A percentile compares a stretch with the other conserved stretches of the same genome.
These are phyloP conservation scores for Ephydatia muelleri DNA, from an alignment of 37 sponge, comb jelly and placozoan species.

Conservation along the genomic window DNA sequence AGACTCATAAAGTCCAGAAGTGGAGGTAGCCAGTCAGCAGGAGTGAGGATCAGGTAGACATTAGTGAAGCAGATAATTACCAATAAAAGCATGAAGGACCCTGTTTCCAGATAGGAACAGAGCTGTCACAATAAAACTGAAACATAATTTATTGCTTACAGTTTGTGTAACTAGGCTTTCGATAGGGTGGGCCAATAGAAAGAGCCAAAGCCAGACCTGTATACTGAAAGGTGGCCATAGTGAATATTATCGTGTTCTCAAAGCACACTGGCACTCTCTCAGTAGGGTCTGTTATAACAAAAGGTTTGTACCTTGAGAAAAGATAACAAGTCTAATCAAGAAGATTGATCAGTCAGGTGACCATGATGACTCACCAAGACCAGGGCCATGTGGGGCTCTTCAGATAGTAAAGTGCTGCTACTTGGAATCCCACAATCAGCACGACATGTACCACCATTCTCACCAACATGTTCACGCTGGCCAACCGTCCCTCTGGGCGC, in stretches of 20 bases:
- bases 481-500: slow-evolving; percentile 59
- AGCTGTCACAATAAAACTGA: not conserved
- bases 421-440: slow-evolving; percentile 30
- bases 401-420: slow-evolving; percentile 38
- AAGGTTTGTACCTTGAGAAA: not conserved
- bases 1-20: slow-evolving; percentile 23
- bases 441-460: slow-evolving; percentile 42
- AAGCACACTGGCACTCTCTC: slow-evolving; percentile 50
- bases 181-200: slow-evolving; percentile 79
- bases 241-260: slow-evolving; percentile 84
- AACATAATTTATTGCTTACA: slow-evolving; percentile 30
- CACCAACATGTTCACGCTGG: slow-evolving; percentile 22
- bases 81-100: slow-evolving; percentile 32
- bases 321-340: not conserved
- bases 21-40: slow-evolving; percentile 41
- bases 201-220: slow-evolving; percentile 70
- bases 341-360: not conserved
- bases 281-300: not conserved
- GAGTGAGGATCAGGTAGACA: slow-evolving; percentile 54
- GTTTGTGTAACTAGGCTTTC: slow-evolving; percentile 78
- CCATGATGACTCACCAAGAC: slow-evolving; percentile 6
- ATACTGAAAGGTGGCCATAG: slow-evolving; percentile 74
- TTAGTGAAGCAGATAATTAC: slow-evolving; percentile 21
- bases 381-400: slow-evolving; percentile 44
- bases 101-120: not conserved